Evolutionary conservation across 2,888 invertebrate species (phyloP).

Genomic region (Netelia melanura): DNA sequence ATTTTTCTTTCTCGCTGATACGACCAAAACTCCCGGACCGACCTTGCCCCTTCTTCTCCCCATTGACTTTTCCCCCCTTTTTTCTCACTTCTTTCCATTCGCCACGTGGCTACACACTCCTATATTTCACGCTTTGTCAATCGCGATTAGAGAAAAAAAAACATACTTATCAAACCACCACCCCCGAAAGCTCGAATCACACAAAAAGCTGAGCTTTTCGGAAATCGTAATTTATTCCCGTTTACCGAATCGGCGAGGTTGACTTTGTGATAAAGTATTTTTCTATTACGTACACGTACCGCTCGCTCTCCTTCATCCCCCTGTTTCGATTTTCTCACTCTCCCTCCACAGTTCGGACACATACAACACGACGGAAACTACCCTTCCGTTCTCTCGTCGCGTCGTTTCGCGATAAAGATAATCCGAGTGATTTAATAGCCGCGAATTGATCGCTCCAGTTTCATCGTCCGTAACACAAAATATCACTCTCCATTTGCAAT

Average conservation of each 20-base stretch:
- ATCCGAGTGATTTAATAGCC: conserved; percentile 63
- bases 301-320: too few relatives aligned
- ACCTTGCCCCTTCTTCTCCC: conserved; percentile 9
- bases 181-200: background rate
- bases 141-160: conserved; percentile 28
- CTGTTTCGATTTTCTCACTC: too few relatives aligned
- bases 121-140: conserved; percentile 62
- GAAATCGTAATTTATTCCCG: conserved; percentile 61
- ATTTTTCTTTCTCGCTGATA: conserved; percentile 3
- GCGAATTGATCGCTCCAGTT: conserved; percentile 48
- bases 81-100: conserved; percentile 15
- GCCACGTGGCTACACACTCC: conserved; percentile 10
- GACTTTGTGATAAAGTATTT: conserved; percentile 54
- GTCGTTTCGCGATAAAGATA: conserved; percentile 54
- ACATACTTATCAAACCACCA: conserved; percentile 3
- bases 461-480: conserved; percentile 17
- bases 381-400: conserved; percentile 47
- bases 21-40: conserved; percentile 24
- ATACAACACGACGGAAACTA: conserved; percentile 65
- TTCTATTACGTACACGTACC: conserved; percentile 52
- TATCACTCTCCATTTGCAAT: background rate
- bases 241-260: conserved; percentile 32
- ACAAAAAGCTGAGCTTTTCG: conserved; percentile 58
- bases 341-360: conserved; percentile 1
- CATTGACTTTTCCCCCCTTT: background rate